Evolutionary conservation across 1,140 invertebrate genomes (phyloP), one percentile per base, ranked within the genome.

Genomic region (Bombus soroeensis): DNA sequence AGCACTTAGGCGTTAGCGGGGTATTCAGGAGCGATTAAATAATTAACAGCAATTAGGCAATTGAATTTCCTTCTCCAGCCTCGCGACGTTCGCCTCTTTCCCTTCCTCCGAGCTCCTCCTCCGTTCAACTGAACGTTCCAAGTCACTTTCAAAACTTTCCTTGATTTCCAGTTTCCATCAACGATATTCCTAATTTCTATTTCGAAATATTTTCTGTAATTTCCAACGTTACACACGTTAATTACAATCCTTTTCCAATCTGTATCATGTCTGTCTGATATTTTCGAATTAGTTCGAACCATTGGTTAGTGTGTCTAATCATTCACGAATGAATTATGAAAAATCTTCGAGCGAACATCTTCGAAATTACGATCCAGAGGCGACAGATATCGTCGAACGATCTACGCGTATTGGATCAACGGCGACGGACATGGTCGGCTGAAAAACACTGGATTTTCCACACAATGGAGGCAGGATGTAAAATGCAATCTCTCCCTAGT

Each of bases 21-120:
- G 89, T 91, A 93, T 93, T 94, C 91, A 93, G 91, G 87, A 91
- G 89, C 91, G 88, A 94, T 93, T 93, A 94, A 93, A 94, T 93
- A 93, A 94, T 94, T 94, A 93, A 94, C 91, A 91, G 91, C 92
- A 94, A 94, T 94, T 94, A 94, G 91, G 91, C 92, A 92, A 93
- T 93, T 94, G 91, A 93, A 94, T 93, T 93, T 93, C 77, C 90
- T 88, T 75, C 77, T 74, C 75, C 64, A 47, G 81, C 53, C 84
- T 81, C 70, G 68, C 82, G 74, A 83, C 83, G 77, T 78, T 79
- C 86, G 43, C 78, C 83, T 79, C 87, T 75, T 74, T 76, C 73
- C 64, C 32, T 32, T 8, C 81, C 78, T 70, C 2, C 64, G 43
- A 22, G 74, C 66, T 72, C 53, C 82, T 78, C 78, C 64, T 70